Evolutionary conservation across 2,113 vertebrate genomes (phyloP), one percentile per base, ranked within the genome.

Genomic region (Leucoraja erinaceus): DNA sequence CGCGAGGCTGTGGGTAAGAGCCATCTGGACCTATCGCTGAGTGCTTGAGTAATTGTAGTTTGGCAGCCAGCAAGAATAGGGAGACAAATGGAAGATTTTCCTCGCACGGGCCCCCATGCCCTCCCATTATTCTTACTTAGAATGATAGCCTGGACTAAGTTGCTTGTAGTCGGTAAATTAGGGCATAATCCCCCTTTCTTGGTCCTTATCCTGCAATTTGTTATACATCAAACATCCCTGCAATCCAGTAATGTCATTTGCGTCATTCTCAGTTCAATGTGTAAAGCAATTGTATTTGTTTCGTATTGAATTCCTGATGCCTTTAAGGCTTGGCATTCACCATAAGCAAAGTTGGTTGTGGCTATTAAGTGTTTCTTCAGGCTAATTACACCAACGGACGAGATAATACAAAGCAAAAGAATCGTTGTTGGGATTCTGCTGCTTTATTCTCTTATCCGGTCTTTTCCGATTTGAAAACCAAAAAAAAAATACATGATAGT

Each of bases 71-170:
- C 28, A 18, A 61, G 93, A 74, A 76, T 59, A 93, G 93, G 93
- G 93, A 94, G 76, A 93, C 92, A 93, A 93, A 93, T 8, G 93
- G 78, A 90, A 90, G 93, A 93, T 94, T 94, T 94, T 94, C 93
- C 93, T 93, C 72, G 90, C 68, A 33, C 72, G 90, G 90, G 90
- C 90, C 90, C 90, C 90, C 18, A 72, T 91, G 38, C 90, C 63
- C 68, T 74, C 90, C 68, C 38, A 91, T 91, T 91, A 72, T 91
- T 91, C 90, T 91, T 72, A 91, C 11, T 91, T 20, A 72, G 66
- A 91, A 91, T 72, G 68, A 91, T 72, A 72, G 68, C 90, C 66
- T 47, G 33, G 90, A 38, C 38, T 72, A 38, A 38, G 86, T 66
- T 68, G 86, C 86, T 61, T 90, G 86, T 61, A 68, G 66, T 91